Evolutionary conservation across 2,888 invertebrate species (phyloP), one percentile per base, ranked within the genome.

Genomic region (Aspidiotus rigidus): DNA sequence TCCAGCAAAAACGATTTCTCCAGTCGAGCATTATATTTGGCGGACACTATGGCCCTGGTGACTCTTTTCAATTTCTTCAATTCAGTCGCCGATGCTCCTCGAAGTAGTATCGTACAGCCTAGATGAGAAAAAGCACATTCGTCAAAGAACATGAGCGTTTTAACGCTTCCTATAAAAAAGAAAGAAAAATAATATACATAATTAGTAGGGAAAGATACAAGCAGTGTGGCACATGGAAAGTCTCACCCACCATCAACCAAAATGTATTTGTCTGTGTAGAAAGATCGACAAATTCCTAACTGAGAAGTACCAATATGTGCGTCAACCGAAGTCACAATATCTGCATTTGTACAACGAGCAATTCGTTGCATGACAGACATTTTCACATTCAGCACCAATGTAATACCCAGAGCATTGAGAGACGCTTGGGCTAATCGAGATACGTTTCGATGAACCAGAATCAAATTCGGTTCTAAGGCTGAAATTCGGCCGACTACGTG

Each of bases 111-210:
- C 8, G 75, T 75, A 64, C 74, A 75, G 1, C 75, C 74, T 42
- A 73, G 70, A 54, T 75, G 73, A 10, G 88, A 83, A 75, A 87
- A 85, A 0, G 89, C 87, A 73, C 95, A 89, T 7, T 94, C 93
- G 78, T 96, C 96, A 74, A 97, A 87, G 74, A 90, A 89, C 91
- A 98, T 92, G 42, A 98, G 79, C 0, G 93, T 93, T 81, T 98
- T 98, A 39, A 80, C 79, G 0, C 82, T 80, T 74, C 83, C 85
- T 86, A 77, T 53, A 76, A 69, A 62, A 64, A 71, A n/a, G 44
- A 66, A 63, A 15, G 5, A 17, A 10, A 56, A 56, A 56, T n/a
- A 56, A 56, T 56, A 15, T 15, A 7, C 10, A 7, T 56, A 3
- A 56, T 16, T 49, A 49, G 10, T 49, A 49, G 2, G 1, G 49